A percentile compares a stretch with the other conserved stretches of the same genome.
Evolutionary conservation across 1,140 invertebrate species (phyloP).

Genomic region (Ceratina calcarata): DNA sequence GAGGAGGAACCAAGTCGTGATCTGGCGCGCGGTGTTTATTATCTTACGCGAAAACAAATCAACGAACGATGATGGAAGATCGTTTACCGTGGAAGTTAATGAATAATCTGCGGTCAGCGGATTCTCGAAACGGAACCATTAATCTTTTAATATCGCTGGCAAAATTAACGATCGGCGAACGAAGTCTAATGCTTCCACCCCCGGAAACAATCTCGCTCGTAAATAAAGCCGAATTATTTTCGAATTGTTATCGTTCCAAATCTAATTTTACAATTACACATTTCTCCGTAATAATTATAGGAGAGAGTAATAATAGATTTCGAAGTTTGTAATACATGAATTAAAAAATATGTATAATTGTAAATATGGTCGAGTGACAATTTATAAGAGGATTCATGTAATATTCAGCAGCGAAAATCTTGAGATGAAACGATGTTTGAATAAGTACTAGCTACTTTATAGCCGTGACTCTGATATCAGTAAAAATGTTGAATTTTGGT

Average conservation of each 20-base stretch:
- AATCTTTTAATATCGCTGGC: conserved; percentile 44
- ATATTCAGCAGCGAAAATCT: no score
- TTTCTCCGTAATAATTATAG: no score
- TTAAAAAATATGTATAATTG: no score
- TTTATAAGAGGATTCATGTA: no score
- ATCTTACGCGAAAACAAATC: conserved; percentile 58
- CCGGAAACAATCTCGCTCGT: conserved; percentile 6
- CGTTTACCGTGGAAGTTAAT: conserved; percentile 60
- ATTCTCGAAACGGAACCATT: conserved; percentile 41
- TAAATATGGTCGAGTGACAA: no score
- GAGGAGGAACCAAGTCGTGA: conserved; percentile 42
- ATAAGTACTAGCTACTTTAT: no score
- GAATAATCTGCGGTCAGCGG: conserved; percentile 60
- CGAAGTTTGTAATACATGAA: no score
- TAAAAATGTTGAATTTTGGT: neutral
- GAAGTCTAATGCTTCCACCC: neutral
- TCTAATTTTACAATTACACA: no score
- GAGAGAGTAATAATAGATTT: no score
- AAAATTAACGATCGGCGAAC: neutral
- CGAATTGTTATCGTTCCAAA: no score
- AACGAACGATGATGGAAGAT: conserved; percentile 58
- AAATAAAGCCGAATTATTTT: neutral
- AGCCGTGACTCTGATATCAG: no score
- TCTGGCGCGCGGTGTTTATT: conserved; percentile 57
- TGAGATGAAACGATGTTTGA: no score